These are phyloP conservation scores for Conops quadrifasciatus DNA, from an alignment of 2,888 invertebrate species.

Conservation along the genomic window DNA sequence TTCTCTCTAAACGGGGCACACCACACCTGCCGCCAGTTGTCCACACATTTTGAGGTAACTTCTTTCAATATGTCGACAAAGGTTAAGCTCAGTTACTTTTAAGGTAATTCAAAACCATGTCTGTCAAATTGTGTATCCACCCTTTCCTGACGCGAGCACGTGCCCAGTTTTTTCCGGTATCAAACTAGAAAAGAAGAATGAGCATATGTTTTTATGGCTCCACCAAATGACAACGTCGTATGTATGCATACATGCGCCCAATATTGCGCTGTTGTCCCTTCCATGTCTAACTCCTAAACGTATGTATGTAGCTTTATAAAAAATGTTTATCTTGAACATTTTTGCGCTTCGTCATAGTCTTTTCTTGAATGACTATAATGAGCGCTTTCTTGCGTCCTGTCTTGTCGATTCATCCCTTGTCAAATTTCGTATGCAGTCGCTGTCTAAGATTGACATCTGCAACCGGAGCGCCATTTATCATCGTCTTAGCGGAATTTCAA, in stretches of 20 bases:
- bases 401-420: not conserved
- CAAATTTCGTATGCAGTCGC: conserved; percentile 12
- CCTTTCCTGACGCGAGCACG: conserved; percentile 10
- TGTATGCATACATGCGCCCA: too few relatives aligned
- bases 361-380: too few relatives aligned
- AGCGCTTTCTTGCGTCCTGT: not conserved
- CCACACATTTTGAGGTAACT: too few relatives aligned
- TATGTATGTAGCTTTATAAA: too few relatives aligned
- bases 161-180: conserved; percentile 7
- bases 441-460: conserved; percentile 25
- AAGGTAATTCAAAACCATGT: conserved; percentile 29
- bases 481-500: conserved; percentile 11
- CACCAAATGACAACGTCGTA: not conserved
- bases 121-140: conserved; percentile 23
- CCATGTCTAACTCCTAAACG: too few relatives aligned
- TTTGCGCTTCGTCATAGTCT: too few relatives aligned
- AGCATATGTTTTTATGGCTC: not conserved
- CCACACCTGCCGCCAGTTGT: too few relatives aligned
- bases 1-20: too few relatives aligned
- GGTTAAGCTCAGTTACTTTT: not conserved
- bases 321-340: conserved; percentile 23
- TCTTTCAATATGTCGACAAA: too few relatives aligned
- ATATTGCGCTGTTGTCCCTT: too few relatives aligned
- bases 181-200: not conserved
- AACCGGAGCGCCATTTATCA: conserved; percentile 29